Base-by-base conservation (phyloP, 2,888 invertebrate genomes). In the Seira ritae region DNA sequence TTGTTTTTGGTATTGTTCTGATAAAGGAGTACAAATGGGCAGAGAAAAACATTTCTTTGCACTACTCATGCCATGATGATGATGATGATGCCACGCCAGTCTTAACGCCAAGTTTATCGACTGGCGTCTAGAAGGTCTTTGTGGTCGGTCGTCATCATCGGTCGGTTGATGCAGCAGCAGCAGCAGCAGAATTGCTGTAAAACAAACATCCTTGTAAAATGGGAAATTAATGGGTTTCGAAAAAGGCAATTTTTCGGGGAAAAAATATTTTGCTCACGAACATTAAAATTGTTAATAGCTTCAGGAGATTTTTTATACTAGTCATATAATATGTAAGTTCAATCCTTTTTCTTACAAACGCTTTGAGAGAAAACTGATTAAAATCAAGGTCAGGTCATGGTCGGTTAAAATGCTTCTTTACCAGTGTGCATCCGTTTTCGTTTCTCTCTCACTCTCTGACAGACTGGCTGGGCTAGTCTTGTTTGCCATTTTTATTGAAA, bases 331-430 rank as follows among this genome's bases (percentile, higher is more conserved):
- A 42, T 42, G 6, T 8, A 42, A 42, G 42, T 42, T 42, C 42
- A 42, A 42, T 8, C 12, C 6, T 6, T 22, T 66, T 66, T 6
- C 15, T n/a, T 15, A 1, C 15, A 62, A n/a, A 19, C 4, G 67
- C 23, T 15, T 20, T 1, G 22, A 65, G 17, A n/a, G 19, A 12
- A 22, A 60, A 10, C 24, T 70, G 73, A 69, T 75, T 75, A 81
- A 76, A 76, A 81, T 81, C 75, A 81, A 81, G 81, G 81, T 71
- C 81, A 81, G 81, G 76, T 81, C 81, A 81, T 75, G 81, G 76
- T 76, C 81, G 81, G 76, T 81, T 76, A 71, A 10, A 66, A 62
- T 46, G 60, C 1, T 55, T 24, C 37, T 68, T 65, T 67, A 65
- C 68, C n/a, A 20, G 20, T 20, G 69, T 80, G 62, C 75, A 75